These are phyloP conservation scores for Mesocentrotus franciscanus DNA, from an alignment of 53 echinoderm and acorn worm species.

Conservation along the genomic window DNA sequence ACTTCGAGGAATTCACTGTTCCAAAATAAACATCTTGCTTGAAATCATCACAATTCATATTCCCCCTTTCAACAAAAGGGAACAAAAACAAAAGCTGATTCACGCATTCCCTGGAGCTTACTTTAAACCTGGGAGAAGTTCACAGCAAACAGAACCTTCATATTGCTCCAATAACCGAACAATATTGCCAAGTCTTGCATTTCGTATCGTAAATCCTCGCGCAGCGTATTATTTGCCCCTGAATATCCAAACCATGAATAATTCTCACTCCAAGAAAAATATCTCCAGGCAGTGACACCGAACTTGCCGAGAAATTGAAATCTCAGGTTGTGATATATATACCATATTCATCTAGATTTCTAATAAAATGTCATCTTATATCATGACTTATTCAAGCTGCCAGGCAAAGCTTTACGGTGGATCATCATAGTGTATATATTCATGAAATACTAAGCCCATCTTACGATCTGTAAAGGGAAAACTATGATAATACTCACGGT, in stretches of 20 bases:
- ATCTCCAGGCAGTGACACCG: background rate
- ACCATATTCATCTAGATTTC: background rate
- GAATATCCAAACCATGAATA: slow-evolving; percentile 4
- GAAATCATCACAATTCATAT: background rate
- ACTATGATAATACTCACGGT: background rate
- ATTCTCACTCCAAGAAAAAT: slow-evolving; percentile 12
- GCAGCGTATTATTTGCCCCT: slow-evolving; percentile 21
- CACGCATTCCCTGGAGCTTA: background rate
- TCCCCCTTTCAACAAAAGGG: background rate
- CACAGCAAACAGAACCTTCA: background rate
- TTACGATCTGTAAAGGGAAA: background rate
- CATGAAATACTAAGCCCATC: background rate
- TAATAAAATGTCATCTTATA: background rate
- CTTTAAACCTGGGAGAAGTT: background rate
- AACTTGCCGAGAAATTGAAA: slow-evolving; percentile 10
- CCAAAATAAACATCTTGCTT: background rate
- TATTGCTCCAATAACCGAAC: background rate
- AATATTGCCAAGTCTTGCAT: slow-evolving; percentile 32
- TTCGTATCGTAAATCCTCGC: background rate
- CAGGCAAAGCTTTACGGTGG: background rate
- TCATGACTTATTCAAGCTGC: background rate
- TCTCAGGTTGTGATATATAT: background rate
- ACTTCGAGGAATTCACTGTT: background rate
- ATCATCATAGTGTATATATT: background rate
- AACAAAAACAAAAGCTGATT: background rate